phyloP scores from a whole-genome alignment of 2,797 vertebrate genomes.

The Buphagus erythrorhynchus region DNA sequence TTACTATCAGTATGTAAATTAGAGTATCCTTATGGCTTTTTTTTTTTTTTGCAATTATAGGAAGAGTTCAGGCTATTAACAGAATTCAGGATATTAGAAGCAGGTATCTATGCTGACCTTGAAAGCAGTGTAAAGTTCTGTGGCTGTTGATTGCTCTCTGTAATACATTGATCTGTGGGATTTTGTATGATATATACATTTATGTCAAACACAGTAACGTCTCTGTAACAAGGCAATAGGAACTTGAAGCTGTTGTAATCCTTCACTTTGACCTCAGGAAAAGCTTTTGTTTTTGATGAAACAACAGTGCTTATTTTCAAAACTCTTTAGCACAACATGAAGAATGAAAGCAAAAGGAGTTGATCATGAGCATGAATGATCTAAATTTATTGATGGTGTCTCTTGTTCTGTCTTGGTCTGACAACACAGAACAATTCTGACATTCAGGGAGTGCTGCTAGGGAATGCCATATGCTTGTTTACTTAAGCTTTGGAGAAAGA shows the following conservation, averaged over 20 bases:
- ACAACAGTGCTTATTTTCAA: not conserved
- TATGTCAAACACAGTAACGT: not conserved
- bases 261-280: not conserved
- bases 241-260: not conserved
- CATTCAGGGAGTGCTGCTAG: not conserved
- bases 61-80: not conserved
- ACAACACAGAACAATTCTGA: not conserved
- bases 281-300: not conserved
- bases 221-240: not conserved
- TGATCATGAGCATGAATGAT: not conserved
- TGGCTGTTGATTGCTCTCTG: not conserved
- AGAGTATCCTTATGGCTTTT: not conserved
- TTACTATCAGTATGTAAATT: not conserved
- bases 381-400: not conserved
- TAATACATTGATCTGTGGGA: not conserved
- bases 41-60: not conserved
- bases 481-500: slow-evolving; percentile 1
- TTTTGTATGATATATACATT: not conserved
- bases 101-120: not conserved
- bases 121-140: not conserved
- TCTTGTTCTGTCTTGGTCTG: not conserved
- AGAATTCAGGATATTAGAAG: not conserved
- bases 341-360: not conserved
- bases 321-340: not conserved
- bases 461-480: slow-evolving; percentile 18